phyloP scores from a whole-genome alignment of 2,113 vertebrate genomes.

The Chaenocephalus aceratus region DNA sequence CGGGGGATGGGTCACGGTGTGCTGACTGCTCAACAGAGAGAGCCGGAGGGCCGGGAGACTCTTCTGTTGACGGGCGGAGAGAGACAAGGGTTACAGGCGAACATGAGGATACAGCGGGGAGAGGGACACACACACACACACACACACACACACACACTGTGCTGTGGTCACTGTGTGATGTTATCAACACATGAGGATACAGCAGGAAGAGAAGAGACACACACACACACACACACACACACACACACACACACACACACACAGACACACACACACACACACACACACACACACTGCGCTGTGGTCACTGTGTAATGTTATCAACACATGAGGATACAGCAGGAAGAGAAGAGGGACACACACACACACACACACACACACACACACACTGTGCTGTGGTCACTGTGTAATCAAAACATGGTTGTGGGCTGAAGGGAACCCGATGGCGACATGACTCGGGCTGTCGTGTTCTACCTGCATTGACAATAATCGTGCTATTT shows the following conservation, averaged over 20 bases:
- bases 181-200: constrained; percentile 16
- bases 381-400: constrained; percentile 6
- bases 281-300: background rate
- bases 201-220: background rate
- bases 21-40: constrained; percentile 89
- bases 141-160: no score
- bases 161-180: constrained; percentile 20
- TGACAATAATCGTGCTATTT: no score
- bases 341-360: no score
- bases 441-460: background rate
- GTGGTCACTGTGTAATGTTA: constrained; percentile 22
- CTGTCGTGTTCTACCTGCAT: no score
- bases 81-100: constrained; percentile 48
- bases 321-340: constrained; percentile 5
- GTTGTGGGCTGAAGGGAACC: background rate
- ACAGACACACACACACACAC: constrained; percentile 18
- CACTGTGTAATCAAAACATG: constrained; percentile 1
- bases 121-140: background rate
- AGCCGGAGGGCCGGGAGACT: constrained; percentile 90
- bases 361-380: no score
- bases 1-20: constrained; percentile 83
- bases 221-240: no score
- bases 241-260: background rate
- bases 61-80: constrained; percentile 83
- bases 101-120: constrained; percentile 1